A percentile compares a stretch with the other conserved stretches of the same genome.
Evolutionary conservation across 2,113 vertebrate species (phyloP).

Genomic region (Phoxinus phoxinus): DNA sequence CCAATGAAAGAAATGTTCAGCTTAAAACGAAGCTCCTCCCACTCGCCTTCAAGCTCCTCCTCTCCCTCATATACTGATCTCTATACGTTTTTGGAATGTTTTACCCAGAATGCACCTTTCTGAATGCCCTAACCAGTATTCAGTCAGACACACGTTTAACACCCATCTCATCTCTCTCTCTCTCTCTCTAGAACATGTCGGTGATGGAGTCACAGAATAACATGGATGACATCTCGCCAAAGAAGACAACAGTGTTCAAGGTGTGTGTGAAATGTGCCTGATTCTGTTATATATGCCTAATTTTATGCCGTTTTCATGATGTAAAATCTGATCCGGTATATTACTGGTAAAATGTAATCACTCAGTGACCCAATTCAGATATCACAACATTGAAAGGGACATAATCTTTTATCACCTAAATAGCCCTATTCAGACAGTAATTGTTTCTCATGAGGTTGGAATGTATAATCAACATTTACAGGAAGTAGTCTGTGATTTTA

Average conservation of each 20-base stretch:
- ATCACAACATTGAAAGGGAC: no score
- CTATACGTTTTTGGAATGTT: background rate
- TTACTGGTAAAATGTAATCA: no score
- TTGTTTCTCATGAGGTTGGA: no score
- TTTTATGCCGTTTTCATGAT: no score
- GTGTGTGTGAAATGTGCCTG: conserved; percentile 53
- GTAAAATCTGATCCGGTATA: no score
- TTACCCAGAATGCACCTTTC: background rate
- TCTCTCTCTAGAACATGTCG: conserved; percentile 84
- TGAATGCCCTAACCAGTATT: conserved; percentile 14
- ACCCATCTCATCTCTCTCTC: conserved; percentile 35
- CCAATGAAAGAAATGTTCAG: background rate
- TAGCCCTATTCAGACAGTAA: no score
- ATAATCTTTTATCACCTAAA: no score
- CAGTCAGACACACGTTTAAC: background rate
- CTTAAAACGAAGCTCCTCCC: background rate
- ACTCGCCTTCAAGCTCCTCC: background rate
- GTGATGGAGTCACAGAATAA: conserved; percentile 96
- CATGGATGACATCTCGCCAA: conserved; percentile 92
- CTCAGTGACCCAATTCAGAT: no score
- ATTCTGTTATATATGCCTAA: no score
- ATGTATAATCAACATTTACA: background rate
- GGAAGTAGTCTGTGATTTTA: background rate
- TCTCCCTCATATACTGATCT: background rate
- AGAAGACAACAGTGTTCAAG: conserved; percentile 96